Evolutionary conservation across 2,797 vertebrate species (phyloP).

Genomic region (Micrastur ruficollis): DNA sequence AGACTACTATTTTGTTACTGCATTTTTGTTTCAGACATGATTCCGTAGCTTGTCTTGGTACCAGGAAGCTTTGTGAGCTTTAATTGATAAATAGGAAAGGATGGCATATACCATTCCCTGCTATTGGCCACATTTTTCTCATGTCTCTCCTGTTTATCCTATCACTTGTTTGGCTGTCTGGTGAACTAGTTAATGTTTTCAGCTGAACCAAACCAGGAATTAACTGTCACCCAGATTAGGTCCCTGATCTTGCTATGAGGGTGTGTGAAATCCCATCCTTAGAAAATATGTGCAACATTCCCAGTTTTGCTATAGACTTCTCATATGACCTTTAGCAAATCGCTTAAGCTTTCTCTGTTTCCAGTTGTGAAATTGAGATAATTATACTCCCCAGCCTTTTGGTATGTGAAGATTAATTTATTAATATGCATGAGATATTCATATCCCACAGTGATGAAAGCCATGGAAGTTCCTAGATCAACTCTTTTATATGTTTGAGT

Average conservation of each 20-base stretch:
- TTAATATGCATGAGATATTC: constrained; percentile 9
- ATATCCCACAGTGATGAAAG: neutral
- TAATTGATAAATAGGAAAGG: neutral
- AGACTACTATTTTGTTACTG: neutral
- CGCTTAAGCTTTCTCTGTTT: neutral
- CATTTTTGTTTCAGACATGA: neutral
- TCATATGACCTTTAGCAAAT: constrained; percentile 3
- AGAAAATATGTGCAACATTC: neutral
- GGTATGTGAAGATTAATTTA: neutral
- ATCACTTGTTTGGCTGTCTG: neutral
- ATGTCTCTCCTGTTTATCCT: neutral
- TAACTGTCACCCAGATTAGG: neutral
- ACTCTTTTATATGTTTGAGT: neutral
- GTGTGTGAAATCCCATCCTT: neutral
- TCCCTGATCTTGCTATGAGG: neutral
- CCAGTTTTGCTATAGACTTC: neutral
- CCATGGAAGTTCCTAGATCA: neutral
- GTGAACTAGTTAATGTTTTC: neutral
- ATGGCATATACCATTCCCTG: neutral
- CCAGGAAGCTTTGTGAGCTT: neutral
- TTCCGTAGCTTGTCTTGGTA: neutral
- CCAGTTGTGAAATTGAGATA: neutral
- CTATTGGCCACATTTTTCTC: neutral
- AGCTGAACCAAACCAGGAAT: neutral
- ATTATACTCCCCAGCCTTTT: neutral